Evolutionary conservation across 2,888 invertebrate genomes (phyloP).

Genomic region (Scaptomyza tumidula): DNA sequence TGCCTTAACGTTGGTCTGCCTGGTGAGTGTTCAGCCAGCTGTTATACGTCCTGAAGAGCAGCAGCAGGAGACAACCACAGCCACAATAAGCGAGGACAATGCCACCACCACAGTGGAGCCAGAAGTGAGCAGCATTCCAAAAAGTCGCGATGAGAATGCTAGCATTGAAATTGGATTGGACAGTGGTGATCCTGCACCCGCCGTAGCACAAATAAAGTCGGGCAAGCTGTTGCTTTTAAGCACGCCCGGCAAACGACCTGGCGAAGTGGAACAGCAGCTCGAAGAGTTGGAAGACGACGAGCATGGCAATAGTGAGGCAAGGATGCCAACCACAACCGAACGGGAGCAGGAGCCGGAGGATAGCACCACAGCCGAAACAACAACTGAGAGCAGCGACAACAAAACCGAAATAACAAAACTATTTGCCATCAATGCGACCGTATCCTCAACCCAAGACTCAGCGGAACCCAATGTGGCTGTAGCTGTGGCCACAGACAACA

Average conservation of each 20-base stretch:
- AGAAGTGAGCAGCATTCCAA: slow-evolving; percentile 24
- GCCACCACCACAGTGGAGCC: slow-evolving; percentile 36
- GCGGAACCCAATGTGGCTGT: slow-evolving; percentile 53
- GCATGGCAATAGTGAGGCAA: slow-evolving; percentile 38
- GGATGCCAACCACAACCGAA: slow-evolving; percentile 38
- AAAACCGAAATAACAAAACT: slow-evolving; percentile 52
- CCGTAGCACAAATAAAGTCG: slow-evolving; percentile 50
- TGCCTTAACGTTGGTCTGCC: slow-evolving; percentile 36
- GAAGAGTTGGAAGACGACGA: slow-evolving; percentile 73
- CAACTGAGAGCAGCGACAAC: slow-evolving; percentile 36
- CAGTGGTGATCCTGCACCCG: slow-evolving; percentile 58
- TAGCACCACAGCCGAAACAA: slow-evolving; percentile 40
- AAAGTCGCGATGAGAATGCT: slow-evolving; percentile 68
- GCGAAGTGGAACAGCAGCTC: slow-evolving; percentile 68
- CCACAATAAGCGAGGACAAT: not conserved
- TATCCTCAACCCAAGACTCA: slow-evolving; percentile 41
- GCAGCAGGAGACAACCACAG: slow-evolving; percentile 36
- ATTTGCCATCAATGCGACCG: slow-evolving; percentile 68
- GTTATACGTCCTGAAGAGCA: slow-evolving; percentile 52
- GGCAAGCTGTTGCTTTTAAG: slow-evolving; percentile 77
- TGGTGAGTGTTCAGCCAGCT: slow-evolving; percentile 48
- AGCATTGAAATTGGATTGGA: slow-evolving; percentile 46
- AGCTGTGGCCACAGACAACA: slow-evolving; percentile 56
- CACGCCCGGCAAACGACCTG: slow-evolving; percentile 70
- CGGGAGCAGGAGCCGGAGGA: slow-evolving; percentile 14